Percentiles rank a stretch among this genome's conserved stretches.
phyloP scores from a whole-genome alignment of 2,113 vertebrate species.

The Nansenia antarctica region DNA sequence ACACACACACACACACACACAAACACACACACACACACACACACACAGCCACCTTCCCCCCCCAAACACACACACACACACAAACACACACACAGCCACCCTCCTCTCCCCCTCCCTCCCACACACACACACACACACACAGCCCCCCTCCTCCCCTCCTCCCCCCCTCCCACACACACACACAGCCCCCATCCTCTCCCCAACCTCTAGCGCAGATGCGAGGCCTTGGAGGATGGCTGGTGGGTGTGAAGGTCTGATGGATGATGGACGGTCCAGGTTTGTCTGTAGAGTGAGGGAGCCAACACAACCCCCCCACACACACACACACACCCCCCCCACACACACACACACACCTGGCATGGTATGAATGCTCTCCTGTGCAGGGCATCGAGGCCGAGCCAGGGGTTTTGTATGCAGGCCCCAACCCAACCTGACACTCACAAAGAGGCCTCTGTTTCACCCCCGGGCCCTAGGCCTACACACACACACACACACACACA shows the following conservation, averaged over 20 bases:
- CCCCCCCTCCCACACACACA: neutral
- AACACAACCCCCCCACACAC: slow-evolving; percentile 1
- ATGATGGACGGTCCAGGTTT: slow-evolving; percentile 11
- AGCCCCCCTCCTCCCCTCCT: neutral
- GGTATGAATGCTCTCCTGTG: slow-evolving; percentile 72
- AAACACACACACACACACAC: slow-evolving; percentile 4
- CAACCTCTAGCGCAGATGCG: neutral
- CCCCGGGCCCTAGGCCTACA: slow-evolving; percentile 34
- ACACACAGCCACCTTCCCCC: neutral
- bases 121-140: neutral
- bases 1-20: neutral
- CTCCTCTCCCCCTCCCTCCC: neutral
- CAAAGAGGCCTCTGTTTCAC: slow-evolving; percentile 69
- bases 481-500: slow-evolving; percentile 47
- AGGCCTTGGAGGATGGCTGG: no score
- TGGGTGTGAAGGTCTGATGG: no score
- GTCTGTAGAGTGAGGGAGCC: neutral
- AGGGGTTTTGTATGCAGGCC: slow-evolving; percentile 63
- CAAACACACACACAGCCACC: no score
- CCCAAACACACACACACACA: neutral
- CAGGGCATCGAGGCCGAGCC: slow-evolving; percentile 23
- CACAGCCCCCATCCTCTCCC: no score
- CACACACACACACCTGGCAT: slow-evolving; percentile 55
- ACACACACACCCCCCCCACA: neutral
- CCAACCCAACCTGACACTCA: slow-evolving; percentile 64